Evolutionary conservation across 92 coral and sea anemone species (phyloP).

Genomic region (Paramuricea clavata): DNA sequence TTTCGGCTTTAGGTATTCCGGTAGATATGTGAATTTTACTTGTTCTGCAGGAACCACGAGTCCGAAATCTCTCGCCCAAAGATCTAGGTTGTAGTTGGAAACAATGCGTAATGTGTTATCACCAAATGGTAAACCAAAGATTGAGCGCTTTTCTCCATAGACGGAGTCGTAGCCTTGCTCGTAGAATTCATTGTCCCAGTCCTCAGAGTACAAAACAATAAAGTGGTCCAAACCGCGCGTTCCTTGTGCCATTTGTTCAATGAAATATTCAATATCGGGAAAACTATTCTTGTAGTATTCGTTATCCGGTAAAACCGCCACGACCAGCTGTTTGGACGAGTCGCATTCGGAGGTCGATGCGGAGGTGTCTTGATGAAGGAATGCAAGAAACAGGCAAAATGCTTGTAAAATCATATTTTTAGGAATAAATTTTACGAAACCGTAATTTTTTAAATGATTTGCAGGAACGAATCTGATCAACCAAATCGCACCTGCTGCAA

Average conservation of each 20-base stretch:
- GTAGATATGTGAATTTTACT: constrained; percentile 50
- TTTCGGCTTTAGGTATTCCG: constrained; percentile 45
- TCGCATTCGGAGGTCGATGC: too few species aligned
- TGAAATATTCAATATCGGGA: constrained; percentile 47
- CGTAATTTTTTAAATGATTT: too few species aligned
- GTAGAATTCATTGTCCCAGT: not conserved
- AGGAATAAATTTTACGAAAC: too few species aligned
- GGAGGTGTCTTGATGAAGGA: too few species aligned
- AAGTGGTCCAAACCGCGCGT: constrained; percentile 69
- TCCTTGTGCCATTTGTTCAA: constrained; percentile 60
- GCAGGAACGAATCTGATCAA: too few species aligned
- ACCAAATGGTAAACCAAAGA: too few species aligned
- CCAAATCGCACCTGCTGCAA: too few species aligned
- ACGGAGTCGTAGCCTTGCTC: constrained; percentile 48
- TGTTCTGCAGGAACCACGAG: constrained; percentile 42
- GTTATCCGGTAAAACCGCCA: constrained; percentile 68
- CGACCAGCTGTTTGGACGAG: constrained; percentile 68
- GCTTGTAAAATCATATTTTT: too few species aligned
- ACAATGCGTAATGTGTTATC: constrained; percentile 19
- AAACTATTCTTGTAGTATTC: constrained; percentile 57
- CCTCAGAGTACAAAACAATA: constrained; percentile 59
- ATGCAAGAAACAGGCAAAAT: too few species aligned
- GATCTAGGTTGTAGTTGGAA: constrained; percentile 43
- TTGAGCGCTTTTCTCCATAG: too few species aligned
- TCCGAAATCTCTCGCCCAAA: constrained; percentile 58